Conservation (phyloP, 2,888 invertebrate species). For the Mycogona germanica region DNA sequence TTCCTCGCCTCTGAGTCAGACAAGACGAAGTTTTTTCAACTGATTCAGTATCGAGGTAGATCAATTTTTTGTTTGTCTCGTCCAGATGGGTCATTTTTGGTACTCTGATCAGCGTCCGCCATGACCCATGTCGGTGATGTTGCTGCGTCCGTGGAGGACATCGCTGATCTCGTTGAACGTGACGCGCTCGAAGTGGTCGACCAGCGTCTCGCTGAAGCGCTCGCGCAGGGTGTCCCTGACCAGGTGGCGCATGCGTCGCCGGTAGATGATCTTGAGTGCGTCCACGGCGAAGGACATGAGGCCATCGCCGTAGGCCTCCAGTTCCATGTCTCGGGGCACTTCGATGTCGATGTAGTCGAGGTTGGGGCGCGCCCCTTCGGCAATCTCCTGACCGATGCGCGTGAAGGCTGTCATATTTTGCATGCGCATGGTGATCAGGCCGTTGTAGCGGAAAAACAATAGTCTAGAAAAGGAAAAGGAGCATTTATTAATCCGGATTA, state of each 20-base stretch:
- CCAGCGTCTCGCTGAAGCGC: background rate
- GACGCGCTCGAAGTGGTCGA: background rate
- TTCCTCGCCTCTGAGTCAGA: too few relatives aligned
- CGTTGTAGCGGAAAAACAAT: background rate
- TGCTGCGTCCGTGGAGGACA: too few relatives aligned
- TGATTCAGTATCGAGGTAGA: too few relatives aligned
- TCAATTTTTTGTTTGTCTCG: too few relatives aligned
- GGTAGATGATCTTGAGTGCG: background rate
- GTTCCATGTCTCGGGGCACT: background rate
- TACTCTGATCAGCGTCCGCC: too few relatives aligned
- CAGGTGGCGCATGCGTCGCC: background rate
- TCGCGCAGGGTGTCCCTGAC: slow-evolving; percentile 1
- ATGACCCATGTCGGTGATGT: too few relatives aligned
- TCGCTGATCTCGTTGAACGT: background rate
- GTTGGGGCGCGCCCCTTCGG: background rate
- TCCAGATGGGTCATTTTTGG: too few relatives aligned
- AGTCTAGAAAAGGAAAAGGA: too few relatives aligned
- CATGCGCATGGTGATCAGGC: background rate
- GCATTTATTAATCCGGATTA: too few relatives aligned
- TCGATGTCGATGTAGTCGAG: background rate
- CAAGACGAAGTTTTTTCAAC: too few relatives aligned
- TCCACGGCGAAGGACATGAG: background rate
- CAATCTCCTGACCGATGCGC: background rate
- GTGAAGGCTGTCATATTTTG: background rate
- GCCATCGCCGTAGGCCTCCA: slow-evolving; percentile 1